phyloP scores from a whole-genome alignment of 2,888 invertebrate genomes.

The Rhyacophila evoluta region DNA sequence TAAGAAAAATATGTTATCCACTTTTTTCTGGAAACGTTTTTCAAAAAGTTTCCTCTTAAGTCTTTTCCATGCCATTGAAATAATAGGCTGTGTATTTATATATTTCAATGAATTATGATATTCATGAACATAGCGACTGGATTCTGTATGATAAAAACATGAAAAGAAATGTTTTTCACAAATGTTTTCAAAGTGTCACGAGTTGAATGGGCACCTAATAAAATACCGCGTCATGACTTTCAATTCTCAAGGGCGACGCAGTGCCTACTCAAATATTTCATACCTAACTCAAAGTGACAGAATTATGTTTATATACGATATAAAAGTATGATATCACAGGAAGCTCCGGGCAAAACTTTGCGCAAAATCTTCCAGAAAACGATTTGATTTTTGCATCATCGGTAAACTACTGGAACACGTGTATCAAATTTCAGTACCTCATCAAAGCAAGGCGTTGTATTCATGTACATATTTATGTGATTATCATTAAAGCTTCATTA shows the following conservation, averaged over 20 bases:
- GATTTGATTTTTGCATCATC: constrained; percentile 5
- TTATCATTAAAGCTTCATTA: too few relatives aligned
- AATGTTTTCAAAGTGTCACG: background rate
- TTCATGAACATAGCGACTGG: too few relatives aligned
- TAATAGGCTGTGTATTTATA: too few relatives aligned
- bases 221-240: background rate
- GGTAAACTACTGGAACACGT: background rate
- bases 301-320: background rate
- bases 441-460: too few relatives aligned
- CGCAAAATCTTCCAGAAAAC: background rate
- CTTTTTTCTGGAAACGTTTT: too few relatives aligned
- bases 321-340: background rate
- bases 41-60: too few relatives aligned
- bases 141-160: background rate
- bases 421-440: too few relatives aligned
- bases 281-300: background rate
- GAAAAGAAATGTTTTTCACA: background rate
- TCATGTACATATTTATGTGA: too few relatives aligned
- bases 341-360: background rate
- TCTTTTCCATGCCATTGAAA: too few relatives aligned
- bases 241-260: background rate
- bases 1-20: too few relatives aligned
- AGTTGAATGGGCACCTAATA: background rate
- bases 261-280: background rate
- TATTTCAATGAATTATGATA: too few relatives aligned